phyloP scores from a whole-genome alignment of 2,797 vertebrate genomes.

The Emydoidea blandingii region DNA sequence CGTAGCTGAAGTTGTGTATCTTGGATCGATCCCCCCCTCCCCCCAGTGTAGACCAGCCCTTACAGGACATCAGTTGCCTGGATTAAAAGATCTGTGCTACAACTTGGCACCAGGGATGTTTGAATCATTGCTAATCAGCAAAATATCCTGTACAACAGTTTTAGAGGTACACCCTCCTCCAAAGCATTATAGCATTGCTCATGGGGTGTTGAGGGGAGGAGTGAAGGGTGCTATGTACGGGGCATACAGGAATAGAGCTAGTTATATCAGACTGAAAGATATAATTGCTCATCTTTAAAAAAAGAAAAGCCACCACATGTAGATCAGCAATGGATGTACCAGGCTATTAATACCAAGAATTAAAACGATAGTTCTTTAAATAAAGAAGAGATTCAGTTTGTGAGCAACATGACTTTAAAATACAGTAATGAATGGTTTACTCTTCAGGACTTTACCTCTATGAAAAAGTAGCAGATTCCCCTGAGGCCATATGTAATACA shows the following conservation, averaged over 20 bases:
- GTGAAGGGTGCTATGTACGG: background rate
- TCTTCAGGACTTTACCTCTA: conserved; percentile 81
- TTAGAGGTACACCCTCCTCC: background rate
- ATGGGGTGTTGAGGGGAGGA: too few species aligned
- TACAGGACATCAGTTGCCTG: background rate
- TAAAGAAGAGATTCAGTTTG: background rate
- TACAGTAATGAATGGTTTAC: background rate
- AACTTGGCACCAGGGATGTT: background rate
- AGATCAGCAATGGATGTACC: background rate
- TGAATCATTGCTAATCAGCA: background rate
- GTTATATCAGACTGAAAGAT: background rate
- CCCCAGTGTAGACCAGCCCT: too few species aligned
- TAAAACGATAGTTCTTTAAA: background rate
- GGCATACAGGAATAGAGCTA: background rate
- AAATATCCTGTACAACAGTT: background rate
- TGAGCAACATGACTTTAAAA: background rate
- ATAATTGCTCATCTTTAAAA: too few species aligned
- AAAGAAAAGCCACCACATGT: too few species aligned
- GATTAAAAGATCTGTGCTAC: background rate
- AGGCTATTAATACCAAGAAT: background rate
- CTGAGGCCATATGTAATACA: conserved; percentile 97
- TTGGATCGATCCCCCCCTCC: too few species aligned
- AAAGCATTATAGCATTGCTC: background rate
- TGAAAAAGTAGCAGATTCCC: conserved; percentile 95
- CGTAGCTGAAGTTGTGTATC: too few species aligned